phyloP scores from a whole-genome alignment of 30 jellyfish, hydroid and myxozoan genomes.

The Pelagia noctiluca region DNA sequence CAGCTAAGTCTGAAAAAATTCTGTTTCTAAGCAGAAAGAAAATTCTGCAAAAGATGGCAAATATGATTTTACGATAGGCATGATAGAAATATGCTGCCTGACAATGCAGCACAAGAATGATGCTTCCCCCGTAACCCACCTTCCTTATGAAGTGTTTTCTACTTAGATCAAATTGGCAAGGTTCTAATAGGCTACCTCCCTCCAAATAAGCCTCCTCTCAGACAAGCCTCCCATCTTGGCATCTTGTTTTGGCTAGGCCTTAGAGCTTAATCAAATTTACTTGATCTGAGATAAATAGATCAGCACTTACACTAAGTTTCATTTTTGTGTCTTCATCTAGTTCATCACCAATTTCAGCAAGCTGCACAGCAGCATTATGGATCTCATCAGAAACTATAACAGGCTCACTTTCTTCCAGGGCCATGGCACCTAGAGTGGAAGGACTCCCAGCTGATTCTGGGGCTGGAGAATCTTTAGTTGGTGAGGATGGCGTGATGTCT shows the following conservation, averaged over 20 bases:
- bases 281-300: not conserved
- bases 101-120: no score
- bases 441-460: not conserved
- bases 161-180: no score
- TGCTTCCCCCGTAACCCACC: no score
- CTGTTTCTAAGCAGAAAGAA: no score
- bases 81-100: no score
- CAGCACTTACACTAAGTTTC: slow-evolving; percentile 7
- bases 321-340: slow-evolving; percentile 16
- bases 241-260: not conserved
- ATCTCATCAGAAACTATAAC: slow-evolving; percentile 2
- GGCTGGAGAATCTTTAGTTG: not conserved
- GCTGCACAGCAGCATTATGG: slow-evolving; percentile 9
- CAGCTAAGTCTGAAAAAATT: no score
- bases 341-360: slow-evolving; percentile 44
- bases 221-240: not conserved
- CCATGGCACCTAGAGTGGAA: not conserved
- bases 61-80: no score
- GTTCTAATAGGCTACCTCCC: not conserved
- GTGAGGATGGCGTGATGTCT: not conserved
- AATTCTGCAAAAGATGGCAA: no score
- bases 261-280: not conserved
- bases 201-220: not conserved
- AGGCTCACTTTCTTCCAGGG: not conserved
- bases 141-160: no score